These are phyloP conservation scores for Poecilia gillii DNA, from an alignment of 2,797 vertebrate genomes.

Conservation along the genomic window DNA sequence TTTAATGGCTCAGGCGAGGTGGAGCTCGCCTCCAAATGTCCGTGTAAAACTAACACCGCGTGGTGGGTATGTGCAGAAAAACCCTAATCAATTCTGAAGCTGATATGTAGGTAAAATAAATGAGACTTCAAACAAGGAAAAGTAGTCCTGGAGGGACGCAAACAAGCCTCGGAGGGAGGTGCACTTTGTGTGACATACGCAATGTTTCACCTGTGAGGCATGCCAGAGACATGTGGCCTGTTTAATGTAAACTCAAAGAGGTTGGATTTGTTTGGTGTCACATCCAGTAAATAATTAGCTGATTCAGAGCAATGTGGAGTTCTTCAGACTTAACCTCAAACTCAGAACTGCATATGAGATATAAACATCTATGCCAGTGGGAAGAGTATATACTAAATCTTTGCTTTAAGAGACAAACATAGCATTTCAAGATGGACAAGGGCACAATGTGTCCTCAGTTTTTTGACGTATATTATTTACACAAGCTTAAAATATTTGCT, in stretches of 20 bases:
- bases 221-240: conserved; percentile 59
- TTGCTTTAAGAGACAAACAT: conserved; percentile 9
- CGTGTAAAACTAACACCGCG: conserved; percentile 69
- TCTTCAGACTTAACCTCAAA: conserved; percentile 52
- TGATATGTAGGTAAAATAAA: conserved; percentile 82
- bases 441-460: not conserved
- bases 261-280: conserved; percentile 75
- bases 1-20: conserved; percentile 64
- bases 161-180: conserved; percentile 66
- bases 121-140: conserved; percentile 81
- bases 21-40: conserved; percentile 68
- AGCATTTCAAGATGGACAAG: conserved; percentile 6
- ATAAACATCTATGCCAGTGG: conserved; percentile 54
- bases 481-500: conserved; percentile 13
- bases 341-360: conserved; percentile 48
- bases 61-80: conserved; percentile 66
- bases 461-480: conserved; percentile 4
- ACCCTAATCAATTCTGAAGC: conserved; percentile 81
- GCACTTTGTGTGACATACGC: conserved; percentile 65
- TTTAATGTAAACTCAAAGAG: conserved; percentile 70
- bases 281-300: conserved; percentile 76
- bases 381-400: conserved; percentile 28
- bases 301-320: conserved; percentile 67
- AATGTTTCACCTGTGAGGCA: conserved; percentile 69
- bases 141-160: conserved; percentile 73